Base-by-base conservation (phyloP, 37 sponge, comb jelly and placozoan genomes). In the Crambe crambe region DNA sequence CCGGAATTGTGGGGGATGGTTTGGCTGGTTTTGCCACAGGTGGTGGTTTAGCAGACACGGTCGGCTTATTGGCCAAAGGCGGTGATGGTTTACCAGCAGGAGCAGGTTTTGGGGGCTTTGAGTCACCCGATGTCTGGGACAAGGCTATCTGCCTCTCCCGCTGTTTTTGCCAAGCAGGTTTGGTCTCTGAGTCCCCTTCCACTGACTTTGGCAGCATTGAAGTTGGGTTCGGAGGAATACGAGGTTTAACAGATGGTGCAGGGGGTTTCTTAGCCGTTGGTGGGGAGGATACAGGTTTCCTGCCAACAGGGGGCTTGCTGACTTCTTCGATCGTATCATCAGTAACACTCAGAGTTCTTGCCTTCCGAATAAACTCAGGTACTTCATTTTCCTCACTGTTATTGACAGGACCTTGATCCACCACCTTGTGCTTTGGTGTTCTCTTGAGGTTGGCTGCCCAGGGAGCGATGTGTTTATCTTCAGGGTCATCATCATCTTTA, bases 311-410 rank as follows among this genome's bases (percentile, higher is more conserved):
- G 12, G 71, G 42, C 8, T 41, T 41, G 61, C 25, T 60, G 12
- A 31, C 35, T 18, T 65, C 35, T 17, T 29, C 3, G 20, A 61
- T 54, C 3, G 47, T 21, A 18, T 21, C 44, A 2, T 63, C 31
- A 35, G 42, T 38, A 0, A 74, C 31, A 21, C 39, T 37, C 54
- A 61, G 42, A 21, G 68, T 58, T 27, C 88, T 34, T 0, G 42
- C 56, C 61, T 81, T 87, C 58, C 54, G 44, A 22, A 76, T 32
- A 56, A 81, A 81, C 73, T 87, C 88, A 21, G 82, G 82, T 22
- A 77, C 78, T 21, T 70, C 73, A 1, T 78, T 66, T 31, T 75
- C 84, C 37, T 62, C 72, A 5, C 58, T 56, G 10, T 58, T 63
- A 10, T 34, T 73, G 37, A 25, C 1, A 17, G 1, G 34, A 2